Base-by-base conservation (phyloP, 2,797 vertebrate genomes). In the Sebastes minor region DNA sequence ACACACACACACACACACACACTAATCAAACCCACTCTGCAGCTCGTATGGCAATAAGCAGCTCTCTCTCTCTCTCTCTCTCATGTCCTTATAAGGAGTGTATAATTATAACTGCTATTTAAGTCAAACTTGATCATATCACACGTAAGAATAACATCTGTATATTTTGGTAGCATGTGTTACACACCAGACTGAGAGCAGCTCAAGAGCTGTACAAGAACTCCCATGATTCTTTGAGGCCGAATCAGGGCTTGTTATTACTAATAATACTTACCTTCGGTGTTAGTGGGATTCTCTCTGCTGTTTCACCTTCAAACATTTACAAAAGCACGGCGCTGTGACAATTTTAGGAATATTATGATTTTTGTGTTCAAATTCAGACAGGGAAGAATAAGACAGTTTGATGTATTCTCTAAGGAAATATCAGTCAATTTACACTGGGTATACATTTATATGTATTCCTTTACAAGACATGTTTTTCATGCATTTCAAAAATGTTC, bases 31-130 rank as follows among this genome's bases (percentile, higher is more conserved):
- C 67, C 74, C 52, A 20, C 78, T 62, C 65, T 80, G 33, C 65
- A 74, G 66, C 76, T 78, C 53, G 56, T 69, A 52, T 38, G 55
- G 76, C 67, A 71, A 13, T 71, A 49, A 78, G 74, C 83, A 73
- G 4, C 70, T 84, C 10, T 35, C 66, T 49, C 56, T 78, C 76
- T 75, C 57, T 77, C 71, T 66, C 23, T 35, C 68, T 72, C 30
- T 60, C 53, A 56, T 33, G 32, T 59, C 83, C 86, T 84, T 91
- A 83, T 86, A 89, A 88, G 81, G 88, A 87, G 25, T 66, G 32
- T 8, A 49, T 80, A 25, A 86, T 83, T 85, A 66, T 12, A 73
- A 80, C 65, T 61, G 16, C 63, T 78, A 23, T 85, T 74, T 60
- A 70, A 70, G 63, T 84, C 79, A 20, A 60, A 60, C 68, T 69